Conservation (phyloP, 2,113 vertebrate genomes). For the Cochlearius cochlearius region DNA sequence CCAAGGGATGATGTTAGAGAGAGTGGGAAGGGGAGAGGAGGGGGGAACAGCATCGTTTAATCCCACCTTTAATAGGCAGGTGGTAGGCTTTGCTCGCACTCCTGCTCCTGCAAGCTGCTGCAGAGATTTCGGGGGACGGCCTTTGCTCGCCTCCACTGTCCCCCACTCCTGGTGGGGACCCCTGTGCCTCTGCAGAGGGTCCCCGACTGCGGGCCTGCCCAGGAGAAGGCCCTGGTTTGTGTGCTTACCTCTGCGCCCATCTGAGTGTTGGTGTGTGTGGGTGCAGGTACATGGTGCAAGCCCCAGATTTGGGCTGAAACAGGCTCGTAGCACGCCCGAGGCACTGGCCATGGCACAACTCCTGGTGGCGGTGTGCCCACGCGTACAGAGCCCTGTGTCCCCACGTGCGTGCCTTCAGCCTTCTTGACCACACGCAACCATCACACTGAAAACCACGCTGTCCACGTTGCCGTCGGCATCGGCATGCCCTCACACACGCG, state of each 20-base stretch:
- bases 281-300: fast-evolving
- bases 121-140: not conserved
- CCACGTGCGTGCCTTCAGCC: fast-evolving
- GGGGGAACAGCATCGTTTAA: not conserved
- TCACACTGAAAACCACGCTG: fast-evolving
- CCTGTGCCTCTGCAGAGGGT: not conserved
- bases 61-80: constrained; percentile 62
- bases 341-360: fast-evolving
- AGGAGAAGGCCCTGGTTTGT: fast-evolving
- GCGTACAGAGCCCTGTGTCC: fast-evolving
- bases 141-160: constrained; percentile 6
- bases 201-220: not conserved
- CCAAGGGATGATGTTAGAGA: constrained; percentile 40
- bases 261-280: not conserved
- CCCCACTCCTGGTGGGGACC: not conserved
- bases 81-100: constrained; percentile 54
- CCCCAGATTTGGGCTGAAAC: not conserved
- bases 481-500: fast-evolving
- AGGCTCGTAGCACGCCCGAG: fast-evolving
- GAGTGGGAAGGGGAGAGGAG: not conserved
- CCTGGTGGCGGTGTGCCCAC: fast-evolving
- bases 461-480: fast-evolving
- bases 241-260: not conserved
- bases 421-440: fast-evolving
- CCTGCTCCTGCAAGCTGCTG: constrained; percentile 14